A percentile compares a stretch with the other conserved stretches of the same genome.
phyloP scores from a whole-genome alignment of 2,113 vertebrate genomes.

The Psettodes erumei region DNA sequence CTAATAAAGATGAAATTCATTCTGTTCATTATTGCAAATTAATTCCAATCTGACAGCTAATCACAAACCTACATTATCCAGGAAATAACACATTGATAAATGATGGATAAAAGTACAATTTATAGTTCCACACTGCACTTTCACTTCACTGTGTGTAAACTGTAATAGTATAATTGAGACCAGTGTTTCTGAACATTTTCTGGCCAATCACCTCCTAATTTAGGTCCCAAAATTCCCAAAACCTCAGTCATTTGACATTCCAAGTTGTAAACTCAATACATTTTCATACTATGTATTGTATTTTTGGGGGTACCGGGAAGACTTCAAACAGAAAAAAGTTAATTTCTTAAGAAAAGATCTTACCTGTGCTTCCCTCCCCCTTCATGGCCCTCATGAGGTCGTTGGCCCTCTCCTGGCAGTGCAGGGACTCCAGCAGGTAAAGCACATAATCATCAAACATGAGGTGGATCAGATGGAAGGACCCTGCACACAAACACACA shows the following conservation, averaged over 20 bases:
- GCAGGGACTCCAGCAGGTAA: conserved; percentile 96
- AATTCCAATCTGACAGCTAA: no score
- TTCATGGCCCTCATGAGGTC: conserved; percentile 98
- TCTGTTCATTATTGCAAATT: neutral
- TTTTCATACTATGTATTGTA: neutral
- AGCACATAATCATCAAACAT: conserved; percentile 99
- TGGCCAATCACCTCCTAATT: neutral
- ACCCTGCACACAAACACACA: conserved; percentile 83
- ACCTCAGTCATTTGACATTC: neutral
- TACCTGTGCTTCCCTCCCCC: conserved; percentile 90
- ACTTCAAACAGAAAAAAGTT: no score
- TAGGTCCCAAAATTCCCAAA: neutral
- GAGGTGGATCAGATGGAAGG: conserved; percentile 98
- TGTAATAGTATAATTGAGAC: neutral
- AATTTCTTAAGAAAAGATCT: conserved; percentile 67
- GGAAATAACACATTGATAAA: no score
- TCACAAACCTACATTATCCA: no score
- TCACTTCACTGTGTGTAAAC: neutral
- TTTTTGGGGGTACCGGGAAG: neutral
- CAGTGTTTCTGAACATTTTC: neutral
- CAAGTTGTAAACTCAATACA: no score
- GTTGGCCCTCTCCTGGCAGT: conserved; percentile 96
- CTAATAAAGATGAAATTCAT: neutral
- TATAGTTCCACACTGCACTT: neutral
- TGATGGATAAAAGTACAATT: neutral